phyloP scores from a whole-genome alignment of 2,113 vertebrate species.

The Stercorarius parasiticus region DNA sequence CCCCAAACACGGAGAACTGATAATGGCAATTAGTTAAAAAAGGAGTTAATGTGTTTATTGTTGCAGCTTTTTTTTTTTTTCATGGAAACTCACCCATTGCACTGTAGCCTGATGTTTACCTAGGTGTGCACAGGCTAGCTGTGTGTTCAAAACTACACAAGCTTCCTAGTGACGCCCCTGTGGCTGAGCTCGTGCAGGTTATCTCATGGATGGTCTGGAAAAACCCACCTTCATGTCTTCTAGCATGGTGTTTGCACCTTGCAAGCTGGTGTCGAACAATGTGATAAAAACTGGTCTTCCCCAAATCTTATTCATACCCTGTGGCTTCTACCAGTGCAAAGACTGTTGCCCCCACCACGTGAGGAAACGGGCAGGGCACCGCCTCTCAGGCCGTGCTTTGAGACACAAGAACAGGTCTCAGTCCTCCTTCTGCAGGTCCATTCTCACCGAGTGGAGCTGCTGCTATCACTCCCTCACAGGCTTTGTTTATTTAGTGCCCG shows the following conservation, averaged over 20 bases:
- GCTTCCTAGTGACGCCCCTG: not conserved
- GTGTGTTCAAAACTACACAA: not conserved
- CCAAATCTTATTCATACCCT: not conserved
- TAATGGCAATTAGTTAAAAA: not conserved
- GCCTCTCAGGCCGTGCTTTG: not conserved
- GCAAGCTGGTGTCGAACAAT: accelerated
- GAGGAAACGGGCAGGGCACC: not conserved
- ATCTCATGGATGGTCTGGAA: not conserved
- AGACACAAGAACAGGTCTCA: not conserved
- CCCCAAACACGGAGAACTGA: not conserved
- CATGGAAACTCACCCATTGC: not conserved
- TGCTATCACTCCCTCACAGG: not conserved
- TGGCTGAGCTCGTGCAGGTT: not conserved
- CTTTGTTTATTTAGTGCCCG: not conserved
- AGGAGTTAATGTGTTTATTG: not conserved
- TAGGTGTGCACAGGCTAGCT: accelerated
- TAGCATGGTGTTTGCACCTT: accelerated
- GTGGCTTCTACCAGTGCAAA: not conserved
- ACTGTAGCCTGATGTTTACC: not conserved
- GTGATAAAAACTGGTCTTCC: not conserved
- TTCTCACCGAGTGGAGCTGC: not conserved
- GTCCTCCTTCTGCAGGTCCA: not conserved
- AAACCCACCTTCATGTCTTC: not conserved
- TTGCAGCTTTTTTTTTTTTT: not conserved
- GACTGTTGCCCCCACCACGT: not conserved